Evolutionary conservation across 1,140 invertebrate species (phyloP), one percentile per base, ranked within the genome.

Genomic region (Heliconius eleuchia): DNA sequence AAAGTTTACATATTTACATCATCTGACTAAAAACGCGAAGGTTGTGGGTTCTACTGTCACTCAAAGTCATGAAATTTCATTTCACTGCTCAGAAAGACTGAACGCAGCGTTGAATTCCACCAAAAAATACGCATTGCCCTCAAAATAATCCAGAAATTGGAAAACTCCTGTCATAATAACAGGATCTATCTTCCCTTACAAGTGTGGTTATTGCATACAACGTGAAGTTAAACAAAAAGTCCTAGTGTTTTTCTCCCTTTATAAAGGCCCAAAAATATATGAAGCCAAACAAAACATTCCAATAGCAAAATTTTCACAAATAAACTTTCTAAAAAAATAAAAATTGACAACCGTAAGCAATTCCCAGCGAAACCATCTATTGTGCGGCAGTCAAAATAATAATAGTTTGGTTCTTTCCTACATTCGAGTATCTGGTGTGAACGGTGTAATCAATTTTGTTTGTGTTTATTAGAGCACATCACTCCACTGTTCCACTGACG

Each of bases 401-500:
- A 77, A 72, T 72, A 77, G 76, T 16, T 46, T 76, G 11, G 60
- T 52, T 76, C 34, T 73, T 19, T 74, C 42, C 73, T 75, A 73
- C 76, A 83, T 82, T 37, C 60, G 55, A 39, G 70, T 18, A 42
- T 76, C 75, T 71, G 46, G 80, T 81, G 80, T 74, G 73, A 78
- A 81, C 78, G 66, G 74, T 78, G 83, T 83, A 84, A 86, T 86
- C 86, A 86, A 86, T 85, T 83, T 80, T 83, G 84, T 86, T 87
- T 86, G 83, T 80, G 73, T 86, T 86, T 87, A 83, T 83, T 83
- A 82, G 70, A 77, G 70, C 78, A 77, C 70, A 66, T 76, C 71
- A 39, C 60, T 74, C 55, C 80, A 30, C 16, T 37, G 30, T 72
- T 23, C 5, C 7, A 72, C 18, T 72, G 71, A 66, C 60, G 27